These are phyloP conservation scores for Agrypnus murinus DNA, from an alignment of 2,888 invertebrate species.

Conservation along the genomic window DNA sequence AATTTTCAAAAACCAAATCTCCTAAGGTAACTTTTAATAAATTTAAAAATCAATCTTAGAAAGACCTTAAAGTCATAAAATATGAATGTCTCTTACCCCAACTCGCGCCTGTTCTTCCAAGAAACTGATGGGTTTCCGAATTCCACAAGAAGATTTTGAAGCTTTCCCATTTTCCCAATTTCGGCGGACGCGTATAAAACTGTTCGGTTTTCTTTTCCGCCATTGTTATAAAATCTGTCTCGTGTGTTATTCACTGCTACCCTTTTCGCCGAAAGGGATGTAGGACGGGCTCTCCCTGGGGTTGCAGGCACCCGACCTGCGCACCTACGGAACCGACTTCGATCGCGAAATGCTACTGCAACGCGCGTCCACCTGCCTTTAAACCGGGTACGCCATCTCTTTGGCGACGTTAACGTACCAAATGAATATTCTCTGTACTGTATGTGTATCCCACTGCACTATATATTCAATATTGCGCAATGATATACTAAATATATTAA, in stretches of 20 bases:
- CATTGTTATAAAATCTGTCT: constrained; percentile 57
- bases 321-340: constrained; percentile 61
- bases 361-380: constrained; percentile 32
- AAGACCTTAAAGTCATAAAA: no score
- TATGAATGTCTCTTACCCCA: constrained; percentile 87
- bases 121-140: constrained; percentile 91
- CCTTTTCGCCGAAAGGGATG: constrained; percentile 63
- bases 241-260: constrained; percentile 55
- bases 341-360: constrained; percentile 58
- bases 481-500: background rate
- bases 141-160: constrained; percentile 93
- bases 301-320: constrained; percentile 62
- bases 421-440: background rate
- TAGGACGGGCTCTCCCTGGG: constrained; percentile 61
- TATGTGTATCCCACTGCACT: background rate
- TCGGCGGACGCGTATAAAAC: constrained; percentile 87
- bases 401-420: constrained; percentile 12
- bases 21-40: no score
- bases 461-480: constrained; percentile 19
- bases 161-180: constrained; percentile 89
- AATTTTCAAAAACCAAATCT: background rate
- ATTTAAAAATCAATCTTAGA: no score
- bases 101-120: constrained; percentile 93
- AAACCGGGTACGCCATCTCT: constrained; percentile 43
- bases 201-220: constrained; percentile 88